Conservation (phyloP, 2,797 vertebrate species). For the Allobates femoralis region DNA sequence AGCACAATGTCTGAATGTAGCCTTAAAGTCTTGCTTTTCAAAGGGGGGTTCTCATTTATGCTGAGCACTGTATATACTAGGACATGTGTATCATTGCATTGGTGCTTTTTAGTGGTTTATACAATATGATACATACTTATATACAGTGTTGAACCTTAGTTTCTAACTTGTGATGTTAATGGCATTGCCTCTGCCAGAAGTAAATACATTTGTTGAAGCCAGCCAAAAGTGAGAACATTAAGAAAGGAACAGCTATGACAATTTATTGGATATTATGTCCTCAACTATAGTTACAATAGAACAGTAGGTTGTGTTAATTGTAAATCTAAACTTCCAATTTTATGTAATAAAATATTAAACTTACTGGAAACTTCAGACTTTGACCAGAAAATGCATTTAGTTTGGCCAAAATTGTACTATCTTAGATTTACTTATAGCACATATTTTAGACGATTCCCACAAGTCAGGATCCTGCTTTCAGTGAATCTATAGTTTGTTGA, state of each 20-base stretch:
- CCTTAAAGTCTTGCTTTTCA: too few species aligned
- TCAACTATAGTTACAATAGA: slow-evolving; percentile 22
- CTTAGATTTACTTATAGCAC: slow-evolving; percentile 51
- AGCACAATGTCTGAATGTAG: too few species aligned
- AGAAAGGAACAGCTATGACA: slow-evolving; percentile 23
- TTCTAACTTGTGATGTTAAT: neutral
- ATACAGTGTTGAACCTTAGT: neutral
- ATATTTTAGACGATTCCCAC: slow-evolving; percentile 51
- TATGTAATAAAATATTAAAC: slow-evolving; percentile 40
- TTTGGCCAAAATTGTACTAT: slow-evolving; percentile 44
- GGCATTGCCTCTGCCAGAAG: neutral
- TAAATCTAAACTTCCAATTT: slow-evolving; percentile 35
- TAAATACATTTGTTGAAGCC: slow-evolving; percentile 10
- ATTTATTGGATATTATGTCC: slow-evolving; percentile 45
- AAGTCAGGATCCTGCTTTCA: slow-evolving; percentile 48
- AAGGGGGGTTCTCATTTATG: too few species aligned
- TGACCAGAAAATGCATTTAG: slow-evolving; percentile 56
- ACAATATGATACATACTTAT: neutral
- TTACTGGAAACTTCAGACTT: slow-evolving; percentile 56
- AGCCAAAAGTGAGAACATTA: slow-evolving; percentile 41
- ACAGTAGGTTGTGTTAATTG: slow-evolving; percentile 15
- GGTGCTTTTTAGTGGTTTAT: neutral
- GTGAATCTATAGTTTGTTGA: slow-evolving; percentile 50
- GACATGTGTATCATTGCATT: too few species aligned
- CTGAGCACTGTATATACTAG: too few species aligned